Conservation (phyloP, 2,113 vertebrate species). For the Rhinoderma darwinii region DNA sequence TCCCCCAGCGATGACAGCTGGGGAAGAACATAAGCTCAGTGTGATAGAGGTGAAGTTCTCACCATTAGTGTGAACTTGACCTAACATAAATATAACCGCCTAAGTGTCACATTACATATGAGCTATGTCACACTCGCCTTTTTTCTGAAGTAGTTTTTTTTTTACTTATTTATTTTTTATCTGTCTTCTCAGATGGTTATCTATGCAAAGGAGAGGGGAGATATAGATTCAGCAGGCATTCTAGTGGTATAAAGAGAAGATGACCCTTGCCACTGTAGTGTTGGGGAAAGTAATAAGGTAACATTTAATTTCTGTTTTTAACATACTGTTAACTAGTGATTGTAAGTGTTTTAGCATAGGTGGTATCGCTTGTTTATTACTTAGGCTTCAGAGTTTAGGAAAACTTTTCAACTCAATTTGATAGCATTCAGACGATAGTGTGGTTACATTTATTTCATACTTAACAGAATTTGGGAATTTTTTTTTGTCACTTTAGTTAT, state of each 20-base stretch:
- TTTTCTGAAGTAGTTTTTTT: conserved; percentile 12
- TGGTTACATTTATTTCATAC: neutral
- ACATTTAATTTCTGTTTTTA: conserved; percentile 41
- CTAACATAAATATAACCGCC: neutral
- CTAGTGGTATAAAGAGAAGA: conserved; percentile 50
- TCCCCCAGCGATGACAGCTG: too few species aligned
- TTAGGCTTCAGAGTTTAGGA: neutral
- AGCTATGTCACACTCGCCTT: conserved; percentile 2
- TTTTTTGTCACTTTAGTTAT: neutral
- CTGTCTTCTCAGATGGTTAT: conserved; percentile 49
- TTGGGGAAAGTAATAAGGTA: conserved; percentile 47
- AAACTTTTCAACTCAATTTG: neutral
- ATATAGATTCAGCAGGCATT: conserved; percentile 48
- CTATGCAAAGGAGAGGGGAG: conserved; percentile 48
- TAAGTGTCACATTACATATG: neutral
- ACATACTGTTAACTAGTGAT: conserved; percentile 26
- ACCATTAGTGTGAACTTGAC: neutral
- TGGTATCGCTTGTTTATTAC: neutral
- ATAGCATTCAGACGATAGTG: neutral
- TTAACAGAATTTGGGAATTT: neutral
- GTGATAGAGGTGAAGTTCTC: neutral
- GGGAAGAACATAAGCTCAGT: too few species aligned
- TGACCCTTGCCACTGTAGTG: conserved; percentile 49
- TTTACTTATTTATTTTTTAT: conserved; percentile 39
- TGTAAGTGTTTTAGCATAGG: conserved; percentile 11